Evolutionary conservation across 1,140 invertebrate genomes (phyloP), one percentile per base, ranked within the genome.

Genomic region (Neocloeon triangulifer): DNA sequence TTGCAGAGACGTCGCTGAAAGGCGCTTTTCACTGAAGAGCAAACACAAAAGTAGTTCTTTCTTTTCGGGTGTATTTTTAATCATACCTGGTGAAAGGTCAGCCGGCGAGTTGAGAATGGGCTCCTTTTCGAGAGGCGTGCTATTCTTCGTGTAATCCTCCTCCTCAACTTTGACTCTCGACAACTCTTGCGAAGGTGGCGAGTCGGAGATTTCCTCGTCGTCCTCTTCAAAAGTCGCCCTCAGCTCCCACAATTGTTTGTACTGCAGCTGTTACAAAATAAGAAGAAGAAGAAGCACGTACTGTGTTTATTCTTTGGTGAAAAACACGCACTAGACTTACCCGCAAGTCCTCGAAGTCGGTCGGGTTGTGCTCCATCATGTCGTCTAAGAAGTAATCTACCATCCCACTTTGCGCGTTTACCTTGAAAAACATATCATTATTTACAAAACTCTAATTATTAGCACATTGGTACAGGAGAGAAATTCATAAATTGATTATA

Each of bases 161-260:
- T 12, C 6, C 21, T 15, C 6, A 10, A 25, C 8, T 17, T 9
- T 10, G 2, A 13, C 12, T 10, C 4, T 13, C 13, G 3, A 14
- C 10, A 9, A 17, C 25, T 5, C 19, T 17, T 18, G 23, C 32
- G 27, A 23, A 30, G n/a, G 10, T 12, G 4, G 9, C 3, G 28
- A 17, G 10, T 18, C 28, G 14, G 15, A 21, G 19, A 13, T 31
- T 30, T 2, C 34, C 19, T 54, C 53, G 36, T 59, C 58, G 33
- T 57, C 56, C 38, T 60, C 57, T 40, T 61, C 59, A 29, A 62
- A 42, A 3, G 58, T 62, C n/a, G 60, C 49, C 30, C 60, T 40
- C 28, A 62, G 45, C 26, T 56, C 49, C 60, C 60, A 62, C 25
- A 62, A 37, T 28, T 58, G 52, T 18, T 51, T 40, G 32, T 59